Evolutionary conservation across 30 jellyfish, hydroid and myxozoan species (phyloP), one percentile per base, ranked within the genome.

Genomic region (Phacellophora camtschatica): DNA sequence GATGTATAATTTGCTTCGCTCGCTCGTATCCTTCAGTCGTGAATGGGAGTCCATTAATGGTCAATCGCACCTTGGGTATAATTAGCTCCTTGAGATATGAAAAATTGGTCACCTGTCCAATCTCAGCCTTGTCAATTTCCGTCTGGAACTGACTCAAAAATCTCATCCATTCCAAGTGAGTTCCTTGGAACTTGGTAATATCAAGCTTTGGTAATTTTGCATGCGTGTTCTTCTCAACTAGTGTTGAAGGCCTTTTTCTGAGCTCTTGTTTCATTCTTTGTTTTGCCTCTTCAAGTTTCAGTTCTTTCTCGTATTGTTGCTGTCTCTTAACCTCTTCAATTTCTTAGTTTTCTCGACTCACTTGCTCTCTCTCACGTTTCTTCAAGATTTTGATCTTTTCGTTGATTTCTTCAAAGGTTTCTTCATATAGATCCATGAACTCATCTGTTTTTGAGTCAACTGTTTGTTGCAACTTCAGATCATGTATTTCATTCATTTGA

Each of bases 41-140:
- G 27, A 78, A 63, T 77, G 90, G 90, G 5, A 78, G 82, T 29
- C 90, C 90, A 48, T 64, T 77, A 37, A 81, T 81, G 18, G 66
- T 27, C 77, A 34, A 27, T 19, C 68, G 77, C 7, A 66, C 86
- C 20, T 33, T 29, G 43, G 33, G 49, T 16, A 66, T 65, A 37
- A 66, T 15, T 7, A 39, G 36, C 41, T 66, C 81, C 65, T 51
- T 74, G 51, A 74, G 77, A 65, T 57, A 51, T 10, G 88, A 54
- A 34, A 74, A 74, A 53, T 74, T 74, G n/a, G 88, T 57, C 49
- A 74, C 88, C 34, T 55, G 77, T 5, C 58, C 27, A 9, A 68
- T 72, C n/a, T 50, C 74, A 16, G 75, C 4, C 22, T 31, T 80
- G 88, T 41, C 55, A 18, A 64, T 62, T 37, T 62, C 84, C 25